Conservation (phyloP, 2,888 invertebrate species). For the Apotomis turbidana region DNA sequence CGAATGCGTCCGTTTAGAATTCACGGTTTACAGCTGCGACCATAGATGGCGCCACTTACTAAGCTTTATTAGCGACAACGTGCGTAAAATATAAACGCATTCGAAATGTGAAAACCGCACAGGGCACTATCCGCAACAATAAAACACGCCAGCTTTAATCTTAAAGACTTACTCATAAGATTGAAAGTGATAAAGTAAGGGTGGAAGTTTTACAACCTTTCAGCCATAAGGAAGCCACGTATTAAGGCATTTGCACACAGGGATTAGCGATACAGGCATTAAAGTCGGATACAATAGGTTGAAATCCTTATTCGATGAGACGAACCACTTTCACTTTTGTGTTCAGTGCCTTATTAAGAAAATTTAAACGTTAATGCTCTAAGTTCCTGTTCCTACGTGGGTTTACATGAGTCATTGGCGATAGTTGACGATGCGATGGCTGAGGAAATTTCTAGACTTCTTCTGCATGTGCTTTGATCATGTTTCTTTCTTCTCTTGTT, state of each 20-base stretch:
- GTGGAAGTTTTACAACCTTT: not conserved
- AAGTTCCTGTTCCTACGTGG: not conserved
- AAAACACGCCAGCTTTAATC: conserved; percentile 11
- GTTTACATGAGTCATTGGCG: conserved; percentile 5
- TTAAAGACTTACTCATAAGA: not conserved
- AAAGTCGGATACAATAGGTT: conserved; percentile 19
- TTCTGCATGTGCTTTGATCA: too few relatives aligned
- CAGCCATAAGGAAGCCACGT: not conserved
- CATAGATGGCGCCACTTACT: conserved; percentile 48
- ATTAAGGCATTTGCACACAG: conserved; percentile 38
- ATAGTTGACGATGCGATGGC: too few relatives aligned
- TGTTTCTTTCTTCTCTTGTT: too few relatives aligned
- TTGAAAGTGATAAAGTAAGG: not conserved
- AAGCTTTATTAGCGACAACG: conserved; percentile 48
- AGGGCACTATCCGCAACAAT: not conserved
- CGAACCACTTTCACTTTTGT: conserved; percentile 36
- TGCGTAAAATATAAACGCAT: conserved; percentile 30
- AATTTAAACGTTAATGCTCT: not conserved
- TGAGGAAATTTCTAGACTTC: too few relatives aligned
- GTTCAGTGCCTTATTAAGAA: conserved; percentile 5
- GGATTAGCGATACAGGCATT: conserved; percentile 16
- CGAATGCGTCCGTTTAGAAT: conserved; percentile 22
- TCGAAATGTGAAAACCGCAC: not conserved
- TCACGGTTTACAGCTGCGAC: conserved; percentile 35
- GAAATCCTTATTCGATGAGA: conserved; percentile 33